Conservation (phyloP, 92 coral and sea anemone genomes). For the Phenganax marumi region DNA sequence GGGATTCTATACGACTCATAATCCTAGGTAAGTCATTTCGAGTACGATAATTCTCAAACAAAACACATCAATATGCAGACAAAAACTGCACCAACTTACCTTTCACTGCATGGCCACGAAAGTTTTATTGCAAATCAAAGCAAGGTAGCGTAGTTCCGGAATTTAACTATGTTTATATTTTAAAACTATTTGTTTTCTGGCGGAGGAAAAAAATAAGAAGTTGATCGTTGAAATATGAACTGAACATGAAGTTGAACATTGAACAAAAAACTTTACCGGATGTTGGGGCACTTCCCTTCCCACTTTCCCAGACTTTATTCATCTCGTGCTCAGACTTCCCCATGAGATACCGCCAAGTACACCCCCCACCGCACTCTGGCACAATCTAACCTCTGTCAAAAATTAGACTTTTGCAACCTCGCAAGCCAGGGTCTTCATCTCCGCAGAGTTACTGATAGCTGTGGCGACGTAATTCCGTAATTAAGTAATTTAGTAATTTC, state of each 20-base stretch:
- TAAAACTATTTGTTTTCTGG: background rate
- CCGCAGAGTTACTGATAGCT: too few relatives aligned
- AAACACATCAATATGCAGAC: background rate
- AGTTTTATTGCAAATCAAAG: background rate
- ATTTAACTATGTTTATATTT: background rate
- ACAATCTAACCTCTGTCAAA: too few relatives aligned
- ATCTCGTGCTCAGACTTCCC: background rate
- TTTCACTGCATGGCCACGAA: background rate
- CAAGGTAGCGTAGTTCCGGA: background rate
- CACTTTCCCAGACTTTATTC: background rate
- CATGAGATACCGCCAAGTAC: too few relatives aligned
- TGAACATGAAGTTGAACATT: background rate
- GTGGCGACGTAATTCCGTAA: too few relatives aligned
- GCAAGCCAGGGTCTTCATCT: too few relatives aligned
- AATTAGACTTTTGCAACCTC: too few relatives aligned
- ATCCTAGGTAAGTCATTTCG: background rate
- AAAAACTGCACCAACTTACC: background rate
- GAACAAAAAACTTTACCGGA: constrained; percentile 9
- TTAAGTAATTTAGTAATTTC: too few relatives aligned
- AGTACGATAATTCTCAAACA: background rate
- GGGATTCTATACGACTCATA: background rate
- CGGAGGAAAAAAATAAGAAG: background rate
- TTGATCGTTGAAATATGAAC: constrained; percentile 23
- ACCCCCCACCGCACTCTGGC: too few relatives aligned
- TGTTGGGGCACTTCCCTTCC: constrained; percentile 1